phyloP scores from a whole-genome alignment of 2,113 vertebrate genomes.

The Turnix velox region DNA sequence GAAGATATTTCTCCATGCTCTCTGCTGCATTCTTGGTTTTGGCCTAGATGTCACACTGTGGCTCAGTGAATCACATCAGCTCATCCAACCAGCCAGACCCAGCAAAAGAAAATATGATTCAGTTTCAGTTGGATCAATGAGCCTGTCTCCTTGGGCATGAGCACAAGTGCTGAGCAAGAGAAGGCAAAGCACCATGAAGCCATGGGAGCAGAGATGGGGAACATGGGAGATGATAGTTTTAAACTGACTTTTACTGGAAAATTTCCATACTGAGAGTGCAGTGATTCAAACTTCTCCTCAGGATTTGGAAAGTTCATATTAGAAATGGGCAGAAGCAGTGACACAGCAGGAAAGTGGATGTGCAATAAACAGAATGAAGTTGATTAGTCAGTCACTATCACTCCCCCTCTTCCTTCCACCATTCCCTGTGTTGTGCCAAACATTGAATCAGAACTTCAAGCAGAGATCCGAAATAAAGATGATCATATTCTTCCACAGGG shows the following conservation, averaged over 20 bases:
- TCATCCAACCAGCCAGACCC: neutral
- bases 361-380: neutral
- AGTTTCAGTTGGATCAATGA: neutral
- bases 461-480: neutral
- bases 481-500: neutral
- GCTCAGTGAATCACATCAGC: neutral
- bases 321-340: neutral
- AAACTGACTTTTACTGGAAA: neutral
- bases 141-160: neutral
- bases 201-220: neutral
- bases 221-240: neutral
- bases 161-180: neutral
- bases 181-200: neutral
- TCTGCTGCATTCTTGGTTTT: neutral
- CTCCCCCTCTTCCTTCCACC: rapidly evolving
- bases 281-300: neutral
- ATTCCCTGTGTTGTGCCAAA: neutral
- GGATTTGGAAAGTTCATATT: neutral
- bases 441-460: neutral
- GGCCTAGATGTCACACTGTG: neutral
- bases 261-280: neutral
- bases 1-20: neutral
- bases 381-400: neutral
- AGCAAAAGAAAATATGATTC: neutral
- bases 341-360: neutral